Base-by-base conservation (phyloP, 2,888 invertebrate species). In the Maniola hyperantus region DNA sequence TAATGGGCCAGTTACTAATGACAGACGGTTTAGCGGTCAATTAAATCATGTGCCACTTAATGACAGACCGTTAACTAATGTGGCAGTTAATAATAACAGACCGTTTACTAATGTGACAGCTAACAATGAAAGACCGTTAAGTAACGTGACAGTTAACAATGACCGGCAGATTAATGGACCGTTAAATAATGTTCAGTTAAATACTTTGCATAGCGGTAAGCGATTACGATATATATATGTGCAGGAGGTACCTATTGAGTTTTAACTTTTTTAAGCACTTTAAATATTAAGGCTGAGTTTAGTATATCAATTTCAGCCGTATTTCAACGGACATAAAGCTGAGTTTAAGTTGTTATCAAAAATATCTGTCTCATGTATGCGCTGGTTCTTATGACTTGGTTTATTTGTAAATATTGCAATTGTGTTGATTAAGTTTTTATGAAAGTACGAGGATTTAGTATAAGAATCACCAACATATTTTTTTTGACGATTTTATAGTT, bases 211-310 rank as follows among this genome's bases (percentile, higher is more conserved):
- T 46, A 66, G 69, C 0, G 51, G 57, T 10, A 60, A 62, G n/a
- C 67, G 69, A 4, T 6, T 80, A 65, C 81, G 81, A 0, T 89
- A 84, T 73, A 88, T 83, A 50, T 66, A 90, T 15, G 76, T 87
- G 0, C 88, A 89, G 34, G 91, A 90, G 67, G 91, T 91, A 13
- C 91, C 91, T 0, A 88, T 91, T 15, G 90, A 91, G 68, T 91
- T 90, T 76, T 89, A 46, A 46, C 15, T 1, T 36, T 8, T 36
- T 5, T 36, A 8, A 36, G 36, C 36, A 8, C 36, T 36, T 39
- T 8, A 7, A 39, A 39, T 39, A 39, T 39, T 11, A 8, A 39
- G 11, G 39, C 34, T 34, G 6, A 34, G 34, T 34, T 34, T 6
- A 34, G 34, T 34, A 6, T 34, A 7, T 6, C 1, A 34, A 34